These are phyloP conservation scores for Ispidina picta DNA, from an alignment of 2,797 vertebrate genomes.

Conservation along the genomic window DNA sequence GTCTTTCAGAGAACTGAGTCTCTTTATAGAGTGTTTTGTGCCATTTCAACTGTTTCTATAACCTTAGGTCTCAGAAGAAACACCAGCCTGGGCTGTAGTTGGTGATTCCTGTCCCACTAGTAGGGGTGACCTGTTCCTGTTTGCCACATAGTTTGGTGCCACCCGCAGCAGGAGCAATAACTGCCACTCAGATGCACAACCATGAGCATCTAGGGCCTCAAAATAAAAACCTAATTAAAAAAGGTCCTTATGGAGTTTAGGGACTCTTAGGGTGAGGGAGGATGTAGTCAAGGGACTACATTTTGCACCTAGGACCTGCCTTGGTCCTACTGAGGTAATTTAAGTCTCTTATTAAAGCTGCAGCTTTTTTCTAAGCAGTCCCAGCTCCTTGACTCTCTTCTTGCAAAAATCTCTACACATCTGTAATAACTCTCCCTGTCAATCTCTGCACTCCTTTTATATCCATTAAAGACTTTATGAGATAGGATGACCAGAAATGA, in stretches of 20 bases:
- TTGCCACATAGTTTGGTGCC: accelerated
- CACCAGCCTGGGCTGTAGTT: not conserved
- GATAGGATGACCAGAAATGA: conserved; percentile 48
- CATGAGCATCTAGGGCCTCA: not conserved
- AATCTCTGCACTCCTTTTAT: conserved; percentile 28
- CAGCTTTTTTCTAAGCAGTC: not conserved
- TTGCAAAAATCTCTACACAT: not conserved
- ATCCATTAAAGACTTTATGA: conserved; percentile 57
- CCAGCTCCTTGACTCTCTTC: not conserved
- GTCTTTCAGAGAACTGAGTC: not conserved
- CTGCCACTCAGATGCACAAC: not conserved
- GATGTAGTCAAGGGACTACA: accelerated
- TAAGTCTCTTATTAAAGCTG: not conserved
- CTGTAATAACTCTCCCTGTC: conserved; percentile 36
- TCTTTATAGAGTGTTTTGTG: not conserved
- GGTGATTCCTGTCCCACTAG: not conserved
- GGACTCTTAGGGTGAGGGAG: not conserved
- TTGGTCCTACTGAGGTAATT: not conserved
- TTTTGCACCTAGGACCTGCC: not conserved
- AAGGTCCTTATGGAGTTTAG: not conserved
- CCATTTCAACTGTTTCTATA: accelerated
- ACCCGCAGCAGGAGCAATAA: not conserved
- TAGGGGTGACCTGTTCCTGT: accelerated
- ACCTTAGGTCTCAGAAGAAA: accelerated
- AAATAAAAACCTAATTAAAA: not conserved